These are phyloP conservation scores for Ictalurus punctatus DNA, from an alignment of 2,113 vertebrate genomes.

Conservation along the genomic window DNA sequence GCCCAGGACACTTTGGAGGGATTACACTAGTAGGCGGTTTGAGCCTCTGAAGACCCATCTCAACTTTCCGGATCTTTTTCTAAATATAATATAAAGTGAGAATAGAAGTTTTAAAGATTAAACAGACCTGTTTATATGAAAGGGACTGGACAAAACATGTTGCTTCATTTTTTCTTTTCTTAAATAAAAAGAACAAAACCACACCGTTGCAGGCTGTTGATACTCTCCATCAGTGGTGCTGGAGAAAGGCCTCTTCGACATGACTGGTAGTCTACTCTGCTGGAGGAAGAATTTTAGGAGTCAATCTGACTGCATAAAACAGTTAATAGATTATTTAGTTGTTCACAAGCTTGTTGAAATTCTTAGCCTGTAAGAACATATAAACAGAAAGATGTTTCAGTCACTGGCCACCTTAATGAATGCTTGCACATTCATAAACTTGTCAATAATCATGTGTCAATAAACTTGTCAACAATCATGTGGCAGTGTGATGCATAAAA, in stretches of 20 bases:
- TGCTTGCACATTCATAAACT: too few relatives aligned
- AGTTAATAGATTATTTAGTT: background rate
- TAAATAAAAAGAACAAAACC: background rate
- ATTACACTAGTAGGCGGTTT: constrained; percentile 58
- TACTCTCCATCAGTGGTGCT: constrained; percentile 57
- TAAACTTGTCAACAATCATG: too few relatives aligned
- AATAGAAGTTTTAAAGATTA: background rate
- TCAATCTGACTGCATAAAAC: too few relatives aligned
- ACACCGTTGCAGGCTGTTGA: constrained; percentile 67
- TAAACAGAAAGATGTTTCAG: too few relatives aligned
- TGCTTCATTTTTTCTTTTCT: background rate
- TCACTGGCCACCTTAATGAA: too few relatives aligned
- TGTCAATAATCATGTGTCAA: too few relatives aligned
- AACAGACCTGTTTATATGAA: background rate
- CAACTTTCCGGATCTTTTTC: constrained; percentile 65
- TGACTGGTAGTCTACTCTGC: constrained; percentile 67
- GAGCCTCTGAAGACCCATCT: constrained; percentile 49
- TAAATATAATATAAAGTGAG: constrained; percentile 36
- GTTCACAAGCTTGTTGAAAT: background rate
- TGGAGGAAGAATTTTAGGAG: background rate
- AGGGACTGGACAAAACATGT: background rate
- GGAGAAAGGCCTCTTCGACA: constrained; percentile 65
- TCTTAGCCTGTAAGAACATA: background rate
- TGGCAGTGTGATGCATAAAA: too few relatives aligned
- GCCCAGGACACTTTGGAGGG: constrained; percentile 8